phyloP scores from a whole-genome alignment of 1,140 invertebrate species.

The Cotesia glomerata region DNA sequence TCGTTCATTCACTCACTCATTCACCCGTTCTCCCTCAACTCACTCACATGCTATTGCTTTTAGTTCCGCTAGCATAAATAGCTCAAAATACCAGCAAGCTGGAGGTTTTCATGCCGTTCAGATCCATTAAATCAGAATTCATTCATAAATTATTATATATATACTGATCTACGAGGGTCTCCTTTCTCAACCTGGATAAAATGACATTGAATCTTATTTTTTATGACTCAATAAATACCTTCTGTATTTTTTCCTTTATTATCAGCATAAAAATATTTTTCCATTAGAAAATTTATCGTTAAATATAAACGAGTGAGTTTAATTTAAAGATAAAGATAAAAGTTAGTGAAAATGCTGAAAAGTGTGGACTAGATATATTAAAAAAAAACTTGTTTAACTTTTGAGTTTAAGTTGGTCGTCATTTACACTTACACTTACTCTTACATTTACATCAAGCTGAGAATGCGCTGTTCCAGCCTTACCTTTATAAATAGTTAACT shows the following conservation, averaged over 20 bases:
- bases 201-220: slow-evolving; percentile 8
- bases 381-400: slow-evolving; percentile 29
- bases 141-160: slow-evolving; percentile 54
- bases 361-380: slow-evolving; percentile 17
- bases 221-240: not conserved
- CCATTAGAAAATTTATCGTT: not conserved
- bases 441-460: not conserved
- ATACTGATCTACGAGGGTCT: not conserved
- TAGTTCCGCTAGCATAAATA: slow-evolving; percentile 23
- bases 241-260: not conserved
- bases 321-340: too few species aligned
- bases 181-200: not conserved
- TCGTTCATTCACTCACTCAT: not conserved
- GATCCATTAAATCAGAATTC: slow-evolving; percentile 45
- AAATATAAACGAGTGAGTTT: not conserved
- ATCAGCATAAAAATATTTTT: not conserved
- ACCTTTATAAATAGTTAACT: slow-evolving; percentile 6
- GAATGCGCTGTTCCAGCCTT: slow-evolving; percentile 22
- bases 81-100: slow-evolving; percentile 28
- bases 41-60: slow-evolving; percentile 1
- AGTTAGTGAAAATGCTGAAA: not conserved
- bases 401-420: not conserved
- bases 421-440: too few species aligned
- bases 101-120: slow-evolving; percentile 41
- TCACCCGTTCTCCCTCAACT: too few species aligned